phyloP scores from a whole-genome alignment of 2,888 invertebrate species.

The Lobophora halterata region DNA sequence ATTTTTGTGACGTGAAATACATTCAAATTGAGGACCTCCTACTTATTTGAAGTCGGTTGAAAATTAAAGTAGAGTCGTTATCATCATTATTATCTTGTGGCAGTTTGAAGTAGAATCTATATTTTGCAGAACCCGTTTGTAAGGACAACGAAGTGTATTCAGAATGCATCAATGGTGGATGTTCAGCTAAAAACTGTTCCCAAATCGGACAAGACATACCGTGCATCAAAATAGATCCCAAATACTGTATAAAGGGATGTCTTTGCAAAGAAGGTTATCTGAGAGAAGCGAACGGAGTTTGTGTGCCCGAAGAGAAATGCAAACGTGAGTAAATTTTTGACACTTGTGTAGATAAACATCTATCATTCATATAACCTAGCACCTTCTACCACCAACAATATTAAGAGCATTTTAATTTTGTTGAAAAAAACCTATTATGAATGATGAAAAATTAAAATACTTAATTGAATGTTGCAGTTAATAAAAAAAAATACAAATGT shows the following conservation, averaged over 20 bases:
- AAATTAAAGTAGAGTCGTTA: too few species aligned
- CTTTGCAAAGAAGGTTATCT: slow-evolving; percentile 41
- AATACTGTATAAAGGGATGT: slow-evolving; percentile 42
- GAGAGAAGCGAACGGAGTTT: slow-evolving; percentile 37
- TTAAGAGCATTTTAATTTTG: too few species aligned
- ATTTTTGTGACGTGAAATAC: neutral
- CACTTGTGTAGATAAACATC: too few species aligned
- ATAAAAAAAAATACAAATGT: too few species aligned
- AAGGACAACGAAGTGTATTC: slow-evolving; percentile 39
- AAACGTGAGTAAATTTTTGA: too few species aligned
- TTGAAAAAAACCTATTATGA: too few species aligned
- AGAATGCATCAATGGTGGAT: slow-evolving; percentile 42
- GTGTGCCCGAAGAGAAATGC: slow-evolving; percentile 40
- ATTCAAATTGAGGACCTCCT: too few species aligned
- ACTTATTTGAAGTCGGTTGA: neutral
- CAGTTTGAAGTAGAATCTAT: neutral
- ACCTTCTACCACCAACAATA: too few species aligned
- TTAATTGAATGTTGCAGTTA: too few species aligned
- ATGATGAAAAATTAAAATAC: too few species aligned
- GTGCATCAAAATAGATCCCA: slow-evolving; percentile 33
- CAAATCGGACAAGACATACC: slow-evolving; percentile 36
- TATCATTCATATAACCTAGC: too few species aligned
- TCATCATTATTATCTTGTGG: slow-evolving; percentile 15
- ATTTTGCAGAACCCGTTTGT: slow-evolving; percentile 9
- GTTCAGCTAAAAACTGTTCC: slow-evolving; percentile 40